These are phyloP conservation scores for Andrena hattorfiana DNA, from an alignment of 2,888 invertebrate genomes.

Conservation along the genomic window DNA sequence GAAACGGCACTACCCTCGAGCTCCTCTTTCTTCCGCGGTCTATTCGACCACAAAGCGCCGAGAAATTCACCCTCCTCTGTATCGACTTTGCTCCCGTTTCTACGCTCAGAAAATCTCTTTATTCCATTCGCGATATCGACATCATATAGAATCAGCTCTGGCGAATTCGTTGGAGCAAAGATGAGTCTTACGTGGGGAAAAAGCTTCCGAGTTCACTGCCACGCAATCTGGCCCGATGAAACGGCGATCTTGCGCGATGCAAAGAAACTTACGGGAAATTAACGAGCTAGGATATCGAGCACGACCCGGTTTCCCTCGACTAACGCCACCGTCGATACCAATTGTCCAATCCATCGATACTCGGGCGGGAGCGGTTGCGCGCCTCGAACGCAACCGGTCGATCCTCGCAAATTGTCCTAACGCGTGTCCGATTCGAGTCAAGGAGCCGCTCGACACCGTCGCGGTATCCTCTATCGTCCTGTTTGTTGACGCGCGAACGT, in stretches of 20 bases:
- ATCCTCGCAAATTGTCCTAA: conserved; percentile 35
- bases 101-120: neutral
- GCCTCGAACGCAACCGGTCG: neutral
- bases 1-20: conserved; percentile 9
- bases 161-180: neutral
- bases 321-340: neutral
- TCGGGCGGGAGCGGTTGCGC: neutral
- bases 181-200: neutral
- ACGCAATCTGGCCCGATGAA: neutral
- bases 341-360: conserved; percentile 2
- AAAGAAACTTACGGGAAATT: neutral
- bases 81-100: neutral
- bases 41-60: neutral
- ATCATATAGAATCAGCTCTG: too few species aligned
- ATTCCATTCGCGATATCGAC: too few species aligned
- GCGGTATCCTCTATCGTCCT: neutral
- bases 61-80: neutral
- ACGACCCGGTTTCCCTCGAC: neutral
- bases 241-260: neutral
- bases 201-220: neutral
- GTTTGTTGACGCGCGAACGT: conserved; percentile 33
- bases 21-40: neutral
- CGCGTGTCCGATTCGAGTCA: conserved; percentile 6
- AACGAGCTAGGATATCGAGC: neutral
- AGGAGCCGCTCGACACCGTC: conserved; percentile 16